Evolutionary conservation across 2,797 vertebrate species (phyloP).

Genomic region (Semotilus atromaculatus): DNA sequence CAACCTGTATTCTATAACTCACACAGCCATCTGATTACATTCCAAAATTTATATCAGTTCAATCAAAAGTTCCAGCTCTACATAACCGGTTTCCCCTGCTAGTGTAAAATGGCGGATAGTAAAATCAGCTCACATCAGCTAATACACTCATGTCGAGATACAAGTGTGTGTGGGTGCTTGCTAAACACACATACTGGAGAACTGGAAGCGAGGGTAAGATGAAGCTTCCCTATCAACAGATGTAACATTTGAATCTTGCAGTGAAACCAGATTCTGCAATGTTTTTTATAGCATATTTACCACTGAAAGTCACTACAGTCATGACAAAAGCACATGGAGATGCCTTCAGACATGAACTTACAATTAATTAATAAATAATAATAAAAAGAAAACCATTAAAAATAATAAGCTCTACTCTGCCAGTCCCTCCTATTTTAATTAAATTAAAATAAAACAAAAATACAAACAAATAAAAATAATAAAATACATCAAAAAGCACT

Average conservation of each 20-base stretch:
- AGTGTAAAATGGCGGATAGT: slow-evolving; percentile 38
- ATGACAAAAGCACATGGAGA: not conserved
- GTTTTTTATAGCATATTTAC: not conserved
- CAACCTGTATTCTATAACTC: not conserved
- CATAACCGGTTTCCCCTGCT: slow-evolving; percentile 8
- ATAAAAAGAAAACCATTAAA: too few species aligned
- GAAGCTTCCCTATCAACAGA: slow-evolving; percentile 22
- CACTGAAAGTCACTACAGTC: not conserved
- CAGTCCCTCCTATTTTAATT: too few species aligned
- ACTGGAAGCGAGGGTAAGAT: slow-evolving; percentile 37
- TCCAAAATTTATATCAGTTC: not conserved
- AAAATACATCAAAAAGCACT: not conserved
- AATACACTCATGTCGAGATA: slow-evolving; percentile 21
- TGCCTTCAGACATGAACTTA: not conserved
- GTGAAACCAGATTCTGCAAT: not conserved
- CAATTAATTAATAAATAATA: not conserved
- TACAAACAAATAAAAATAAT: not conserved
- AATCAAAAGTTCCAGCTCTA: slow-evolving; percentile 17
- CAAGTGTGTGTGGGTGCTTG: slow-evolving; percentile 37
- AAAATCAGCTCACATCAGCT: slow-evolving; percentile 37
- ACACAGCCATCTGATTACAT: not conserved
- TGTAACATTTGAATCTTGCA: slow-evolving; percentile 14
- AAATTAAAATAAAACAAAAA: not conserved
- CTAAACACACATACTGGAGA: slow-evolving; percentile 38
- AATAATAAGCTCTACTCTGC: too few species aligned